phyloP scores from a whole-genome alignment of 2,113 vertebrate genomes.

The Micronisus gabar region DNA sequence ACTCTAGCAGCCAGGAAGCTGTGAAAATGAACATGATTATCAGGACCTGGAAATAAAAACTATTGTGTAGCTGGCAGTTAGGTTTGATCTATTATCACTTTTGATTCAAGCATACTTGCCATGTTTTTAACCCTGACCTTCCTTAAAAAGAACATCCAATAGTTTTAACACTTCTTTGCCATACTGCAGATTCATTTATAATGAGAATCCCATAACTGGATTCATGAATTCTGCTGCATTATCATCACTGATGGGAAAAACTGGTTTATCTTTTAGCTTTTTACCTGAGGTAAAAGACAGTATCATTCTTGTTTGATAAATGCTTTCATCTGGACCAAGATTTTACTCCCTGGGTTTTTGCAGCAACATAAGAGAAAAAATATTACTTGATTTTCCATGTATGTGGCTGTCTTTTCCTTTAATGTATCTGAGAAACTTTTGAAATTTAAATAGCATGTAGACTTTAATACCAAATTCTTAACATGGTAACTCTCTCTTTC shows the following conservation, averaged over 20 bases:
- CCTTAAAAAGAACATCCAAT: neutral
- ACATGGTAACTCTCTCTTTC: neutral
- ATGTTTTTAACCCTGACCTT: neutral
- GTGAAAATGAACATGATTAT: neutral
- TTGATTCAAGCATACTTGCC: neutral
- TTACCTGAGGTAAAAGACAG: neutral
- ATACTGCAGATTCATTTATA: neutral
- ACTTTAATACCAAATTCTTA: neutral
- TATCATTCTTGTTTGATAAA: neutral
- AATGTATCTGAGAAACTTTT: neutral
- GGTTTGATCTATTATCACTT: neutral
- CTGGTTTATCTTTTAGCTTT: neutral
- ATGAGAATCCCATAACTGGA: neutral
- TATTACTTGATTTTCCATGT: neutral
- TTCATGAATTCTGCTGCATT: neutral
- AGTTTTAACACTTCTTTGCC: neutral
- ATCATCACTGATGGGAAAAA: neutral
- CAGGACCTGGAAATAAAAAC: neutral
- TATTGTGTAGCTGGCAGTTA: neutral
- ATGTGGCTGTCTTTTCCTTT: neutral
- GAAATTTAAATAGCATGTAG: neutral
- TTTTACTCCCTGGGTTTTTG: neutral
- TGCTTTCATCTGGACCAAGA: neutral
- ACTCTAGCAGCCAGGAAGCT: neutral
- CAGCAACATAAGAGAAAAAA: neutral